Conservation (phyloP, 1,140 invertebrate species). For the Drosophila hydei region DNA sequence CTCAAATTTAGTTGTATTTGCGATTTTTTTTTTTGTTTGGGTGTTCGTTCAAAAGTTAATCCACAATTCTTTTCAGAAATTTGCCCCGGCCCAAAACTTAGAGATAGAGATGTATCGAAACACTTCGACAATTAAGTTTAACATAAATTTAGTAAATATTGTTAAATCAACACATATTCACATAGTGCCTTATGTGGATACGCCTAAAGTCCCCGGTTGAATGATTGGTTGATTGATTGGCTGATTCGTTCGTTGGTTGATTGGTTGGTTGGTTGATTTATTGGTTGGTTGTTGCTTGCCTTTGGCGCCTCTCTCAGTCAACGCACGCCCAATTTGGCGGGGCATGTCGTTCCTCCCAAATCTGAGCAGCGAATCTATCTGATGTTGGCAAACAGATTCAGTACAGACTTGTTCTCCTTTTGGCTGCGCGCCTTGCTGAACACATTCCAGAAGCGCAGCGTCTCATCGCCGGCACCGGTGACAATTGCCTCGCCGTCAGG, state of each 20-base stretch:
- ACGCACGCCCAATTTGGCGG: constrained; percentile 5
- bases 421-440: constrained; percentile 98
- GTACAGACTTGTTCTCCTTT: constrained; percentile 97
- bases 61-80: constrained; percentile 7
- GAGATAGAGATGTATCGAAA: constrained; percentile 8
- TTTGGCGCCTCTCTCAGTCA: constrained; percentile 75
- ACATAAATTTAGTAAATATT: constrained; percentile 42
- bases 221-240: constrained; percentile 16
- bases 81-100: constrained; percentile 35
- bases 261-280: constrained; percentile 15
- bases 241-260: constrained; percentile 5
- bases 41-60: background rate
- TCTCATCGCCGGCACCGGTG: constrained; percentile 99
- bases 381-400: constrained; percentile 94
- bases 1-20: constrained; percentile 5
- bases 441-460: constrained; percentile 99
- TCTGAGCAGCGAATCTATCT: constrained; percentile 62
- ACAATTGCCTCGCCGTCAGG: constrained; percentile 99
- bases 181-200: constrained; percentile 5
- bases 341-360: background rate
- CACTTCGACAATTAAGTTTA: constrained; percentile 17
- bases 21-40: background rate
- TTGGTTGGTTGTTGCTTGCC: constrained; percentile 48
- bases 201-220: constrained; percentile 9
- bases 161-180: constrained; percentile 27